Conservation (phyloP, 2,888 invertebrate species). For the Acrobasis suavella region DNA sequence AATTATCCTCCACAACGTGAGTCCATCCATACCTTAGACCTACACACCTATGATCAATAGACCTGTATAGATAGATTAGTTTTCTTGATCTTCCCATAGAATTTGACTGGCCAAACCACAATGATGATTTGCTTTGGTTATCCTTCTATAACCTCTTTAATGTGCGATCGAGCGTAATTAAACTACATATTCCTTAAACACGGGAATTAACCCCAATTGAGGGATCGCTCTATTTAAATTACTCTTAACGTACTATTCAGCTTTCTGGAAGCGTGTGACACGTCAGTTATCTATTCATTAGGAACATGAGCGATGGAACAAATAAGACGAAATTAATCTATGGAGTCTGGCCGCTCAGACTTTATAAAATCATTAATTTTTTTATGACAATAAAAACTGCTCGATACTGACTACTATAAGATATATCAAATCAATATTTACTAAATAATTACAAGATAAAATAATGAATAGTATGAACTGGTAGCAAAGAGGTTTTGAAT, state of each 20-base stretch:
- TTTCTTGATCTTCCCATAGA: too few species aligned
- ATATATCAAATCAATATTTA: too few species aligned
- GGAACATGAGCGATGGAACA: conserved; percentile 31
- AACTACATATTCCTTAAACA: conserved; percentile 80
- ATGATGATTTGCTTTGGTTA: neutral
- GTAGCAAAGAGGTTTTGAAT: too few species aligned
- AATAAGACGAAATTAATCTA: neutral
- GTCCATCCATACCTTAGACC: too few species aligned
- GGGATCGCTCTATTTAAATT: conserved; percentile 81
- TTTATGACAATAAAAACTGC: neutral
- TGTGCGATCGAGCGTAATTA: conserved; percentile 57
- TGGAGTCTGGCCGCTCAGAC: neutral
- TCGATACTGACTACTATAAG: neutral
- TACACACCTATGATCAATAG: too few species aligned
- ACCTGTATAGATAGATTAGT: too few species aligned
- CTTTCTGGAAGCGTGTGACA: conserved; percentile 80
- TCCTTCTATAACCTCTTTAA: neutral
- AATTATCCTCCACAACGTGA: too few species aligned
- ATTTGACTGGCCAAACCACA: too few species aligned
- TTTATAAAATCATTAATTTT: neutral
- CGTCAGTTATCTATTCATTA: conserved; percentile 69
- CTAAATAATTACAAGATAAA: too few species aligned
- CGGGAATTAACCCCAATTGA: conserved; percentile 82
- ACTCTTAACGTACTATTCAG: conserved; percentile 74
- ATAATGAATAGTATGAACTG: too few species aligned